Evolutionary conservation across 2,113 vertebrate species (phyloP).

Genomic region (Mastomys natalensis): DNA sequence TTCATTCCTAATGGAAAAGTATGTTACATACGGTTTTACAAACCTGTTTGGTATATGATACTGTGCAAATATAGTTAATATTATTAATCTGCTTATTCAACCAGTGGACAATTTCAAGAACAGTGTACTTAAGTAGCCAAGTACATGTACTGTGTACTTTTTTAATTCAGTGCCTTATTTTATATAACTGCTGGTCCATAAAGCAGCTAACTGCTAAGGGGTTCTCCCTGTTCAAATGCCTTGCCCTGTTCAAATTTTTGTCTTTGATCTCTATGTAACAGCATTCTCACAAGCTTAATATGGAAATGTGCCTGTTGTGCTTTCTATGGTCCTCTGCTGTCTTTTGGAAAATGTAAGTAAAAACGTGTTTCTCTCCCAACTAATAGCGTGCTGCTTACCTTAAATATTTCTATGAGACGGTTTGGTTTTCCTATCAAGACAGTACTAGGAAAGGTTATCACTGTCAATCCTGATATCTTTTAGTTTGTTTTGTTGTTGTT

Average conservation of each 20-base stretch:
- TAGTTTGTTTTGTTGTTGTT: background rate
- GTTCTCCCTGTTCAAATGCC: slow-evolving; percentile 25
- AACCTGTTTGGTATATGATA: background rate
- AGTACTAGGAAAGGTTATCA: background rate
- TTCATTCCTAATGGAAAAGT: slow-evolving; percentile 40
- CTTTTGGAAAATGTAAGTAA: slow-evolving; percentile 16
- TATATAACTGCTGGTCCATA: background rate
- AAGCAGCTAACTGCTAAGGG: slow-evolving; percentile 24
- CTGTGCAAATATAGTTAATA: background rate
- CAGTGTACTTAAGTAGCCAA: background rate
- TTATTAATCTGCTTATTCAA: background rate
- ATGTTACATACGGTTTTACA: slow-evolving; percentile 30
- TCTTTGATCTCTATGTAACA: slow-evolving; percentile 18
- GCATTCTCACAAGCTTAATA: background rate
- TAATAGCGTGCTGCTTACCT: background rate
- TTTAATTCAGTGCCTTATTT: slow-evolving; percentile 2
- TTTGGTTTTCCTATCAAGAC: background rate
- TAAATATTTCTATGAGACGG: background rate
- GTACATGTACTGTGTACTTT: background rate
- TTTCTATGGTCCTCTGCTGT: background rate
- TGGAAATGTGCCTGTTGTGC: background rate
- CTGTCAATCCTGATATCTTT: background rate
- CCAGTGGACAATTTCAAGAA: slow-evolving; percentile 23
- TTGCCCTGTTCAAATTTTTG: background rate
- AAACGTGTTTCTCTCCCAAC: background rate